phyloP scores from a whole-genome alignment of 1,140 invertebrate species.

The Sarcophaga bullata region DNA sequence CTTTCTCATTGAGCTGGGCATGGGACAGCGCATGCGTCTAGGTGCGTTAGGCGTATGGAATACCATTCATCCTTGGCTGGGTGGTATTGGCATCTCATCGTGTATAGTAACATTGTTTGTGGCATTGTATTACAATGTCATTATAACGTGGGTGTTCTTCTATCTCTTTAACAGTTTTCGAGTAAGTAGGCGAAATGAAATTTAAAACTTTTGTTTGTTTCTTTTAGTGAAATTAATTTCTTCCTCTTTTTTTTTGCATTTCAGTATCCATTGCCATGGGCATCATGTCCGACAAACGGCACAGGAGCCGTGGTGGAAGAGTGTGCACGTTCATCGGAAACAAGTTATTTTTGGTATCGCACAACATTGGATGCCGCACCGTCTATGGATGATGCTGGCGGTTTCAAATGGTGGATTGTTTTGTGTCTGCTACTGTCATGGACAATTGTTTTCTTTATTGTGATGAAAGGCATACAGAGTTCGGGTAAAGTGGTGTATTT shows the following conservation, averaged over 20 bases:
- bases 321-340: conserved; percentile 84
- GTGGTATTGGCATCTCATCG: conserved; percentile 88
- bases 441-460: conserved; percentile 95
- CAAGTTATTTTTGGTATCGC: conserved; percentile 91
- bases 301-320: conserved; percentile 73
- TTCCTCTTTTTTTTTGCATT: conserved; percentile 42
- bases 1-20: conserved; percentile 93
- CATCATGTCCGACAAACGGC: conserved; percentile 81
- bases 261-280: conserved; percentile 84
- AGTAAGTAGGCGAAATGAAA: conserved; percentile 68
- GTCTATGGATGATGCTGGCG: conserved; percentile 83
- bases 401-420: conserved; percentile 94
- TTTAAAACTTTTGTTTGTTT: no score
- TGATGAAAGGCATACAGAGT: conserved; percentile 98
- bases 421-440: conserved; percentile 92
- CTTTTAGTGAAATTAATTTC: background rate
- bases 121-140: conserved; percentile 97
- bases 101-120: conserved; percentile 93
- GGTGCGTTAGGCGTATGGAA: conserved; percentile 94
- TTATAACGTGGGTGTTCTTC: conserved; percentile 98
- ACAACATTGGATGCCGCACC: conserved; percentile 85
- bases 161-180: conserved; percentile 91
- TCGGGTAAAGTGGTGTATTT: conserved; percentile 98
- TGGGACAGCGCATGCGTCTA: conserved; percentile 89
- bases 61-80: conserved; percentile 91